Conservation (phyloP, 2,797 vertebrate genomes). For the Mionectes olivaceus region DNA sequence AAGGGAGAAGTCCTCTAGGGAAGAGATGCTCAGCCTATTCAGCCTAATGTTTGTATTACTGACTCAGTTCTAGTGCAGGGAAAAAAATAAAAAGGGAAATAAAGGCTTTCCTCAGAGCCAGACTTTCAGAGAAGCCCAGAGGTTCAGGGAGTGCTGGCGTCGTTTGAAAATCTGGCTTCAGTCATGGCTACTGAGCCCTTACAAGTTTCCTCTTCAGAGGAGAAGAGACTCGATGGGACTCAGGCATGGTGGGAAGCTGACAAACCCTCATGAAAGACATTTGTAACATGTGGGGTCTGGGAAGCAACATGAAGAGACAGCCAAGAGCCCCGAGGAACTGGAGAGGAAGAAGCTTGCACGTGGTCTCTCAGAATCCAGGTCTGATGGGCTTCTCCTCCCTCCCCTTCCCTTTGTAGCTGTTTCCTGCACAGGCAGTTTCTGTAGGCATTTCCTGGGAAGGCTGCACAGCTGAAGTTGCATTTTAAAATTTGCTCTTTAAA, state of each 20-base stretch:
- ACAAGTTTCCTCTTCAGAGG: neutral
- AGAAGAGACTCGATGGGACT: neutral
- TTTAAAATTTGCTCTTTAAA: neutral
- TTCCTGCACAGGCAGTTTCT: conserved; percentile 26
- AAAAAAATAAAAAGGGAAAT: neutral
- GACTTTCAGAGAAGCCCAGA: neutral
- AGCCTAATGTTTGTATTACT: neutral
- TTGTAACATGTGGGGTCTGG: conserved; percentile 24
- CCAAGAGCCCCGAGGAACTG: neutral
- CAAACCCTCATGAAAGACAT: neutral
- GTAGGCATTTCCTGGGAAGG: neutral
- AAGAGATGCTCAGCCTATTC: neutral
- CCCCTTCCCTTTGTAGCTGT: neutral
- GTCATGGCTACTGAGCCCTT: conserved; percentile 11
- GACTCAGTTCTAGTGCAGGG: neutral
- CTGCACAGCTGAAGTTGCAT: neutral
- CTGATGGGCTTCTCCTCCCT: neutral
- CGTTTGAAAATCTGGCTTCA: conserved; percentile 19
- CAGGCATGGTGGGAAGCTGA: neutral
- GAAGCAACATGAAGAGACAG: neutral
- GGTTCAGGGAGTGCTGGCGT: neutral
- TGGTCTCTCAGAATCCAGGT: neutral
- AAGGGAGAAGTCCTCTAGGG: neutral
- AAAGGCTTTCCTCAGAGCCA: conserved; percentile 13
- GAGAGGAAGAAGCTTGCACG: neutral